Evolutionary conservation across 2,888 invertebrate genomes (phyloP), one percentile per base, ranked within the genome.

Genomic region (Oxytorus armatus): DNA sequence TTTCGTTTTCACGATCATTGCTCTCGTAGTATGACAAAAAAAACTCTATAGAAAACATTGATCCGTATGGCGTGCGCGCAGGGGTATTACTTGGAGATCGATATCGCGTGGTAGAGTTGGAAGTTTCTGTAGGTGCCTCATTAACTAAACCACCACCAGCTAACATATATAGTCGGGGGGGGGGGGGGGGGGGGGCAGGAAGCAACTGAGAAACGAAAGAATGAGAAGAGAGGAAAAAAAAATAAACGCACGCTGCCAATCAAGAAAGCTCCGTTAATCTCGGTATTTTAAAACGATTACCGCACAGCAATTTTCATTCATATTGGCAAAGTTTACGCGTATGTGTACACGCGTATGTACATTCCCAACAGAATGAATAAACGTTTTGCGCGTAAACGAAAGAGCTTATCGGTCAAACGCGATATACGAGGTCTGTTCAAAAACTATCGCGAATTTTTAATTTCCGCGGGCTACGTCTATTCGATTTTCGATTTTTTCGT

Each of bases 321-420:
- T 39, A 61, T 61, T 49, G 33, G 44, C 36, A 36, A 57, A 14
- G 18, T 25, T 39, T n/a, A 7, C 16, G 21, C 21, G 10, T 3
- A 29, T 53, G 8, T 51, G 29, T 29, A 1, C 1, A 51, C 7
- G 23, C 4, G 25, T 11, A 11, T 33, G 42, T 44, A 55, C n/a
- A 23, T 55, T 44, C 14, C 39, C 16, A 36, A 25, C 47, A 44
- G 55, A 53, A 11, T 14, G 29, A 65, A 74, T 44, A 23, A 65
- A 44, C 42, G 8, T 10, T 23, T 8, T 33, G 14, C 14, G 42
- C 14, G 55, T 18, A 44, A 53, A 68, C 23, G 44, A 29, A 69
- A 18, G 39, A 47, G 57, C 47, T 70, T 70, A 70, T 70, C 70
- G 70, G 70, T 70, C 70, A 70, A 23, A 47, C 44, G 57, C 21